Conservation (phyloP, 2,113 vertebrate genomes). For the Petrocephalus zakoni region DNA sequence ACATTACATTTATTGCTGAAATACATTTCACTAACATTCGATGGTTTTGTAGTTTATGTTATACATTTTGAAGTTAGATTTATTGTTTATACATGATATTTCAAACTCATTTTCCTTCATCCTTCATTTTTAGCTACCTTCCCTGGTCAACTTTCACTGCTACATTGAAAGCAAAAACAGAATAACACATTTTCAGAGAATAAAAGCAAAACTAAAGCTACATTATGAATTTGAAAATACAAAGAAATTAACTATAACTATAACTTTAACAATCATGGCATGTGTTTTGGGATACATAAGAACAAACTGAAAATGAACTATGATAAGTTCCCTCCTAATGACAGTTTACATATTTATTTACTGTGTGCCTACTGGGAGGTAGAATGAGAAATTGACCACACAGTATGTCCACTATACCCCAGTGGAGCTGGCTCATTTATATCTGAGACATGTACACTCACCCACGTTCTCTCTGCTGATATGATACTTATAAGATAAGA, state of each 20-base stretch:
- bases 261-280: not conserved
- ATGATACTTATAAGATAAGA: not conserved
- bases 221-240: not conserved
- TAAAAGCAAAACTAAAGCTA: not conserved
- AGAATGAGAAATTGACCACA: conserved; percentile 4
- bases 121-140: not conserved
- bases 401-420: not conserved
- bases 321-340: not conserved
- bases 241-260: not conserved
- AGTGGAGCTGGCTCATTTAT: not conserved
- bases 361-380: not conserved
- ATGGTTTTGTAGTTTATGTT: not conserved
- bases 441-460: not conserved
- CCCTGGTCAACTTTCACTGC: not conserved
- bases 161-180: not conserved
- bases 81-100: not conserved
- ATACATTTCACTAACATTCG: not conserved
- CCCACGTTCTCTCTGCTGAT: not conserved
- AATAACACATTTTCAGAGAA: not conserved
- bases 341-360: not conserved
- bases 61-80: not conserved
- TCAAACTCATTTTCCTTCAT: not conserved
- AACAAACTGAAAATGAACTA: not conserved
- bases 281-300: not conserved
- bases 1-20: not conserved